These are phyloP conservation scores for Drosophila longiperda DNA, from an alignment of 2,888 invertebrate genomes.

Conservation along the genomic window DNA sequence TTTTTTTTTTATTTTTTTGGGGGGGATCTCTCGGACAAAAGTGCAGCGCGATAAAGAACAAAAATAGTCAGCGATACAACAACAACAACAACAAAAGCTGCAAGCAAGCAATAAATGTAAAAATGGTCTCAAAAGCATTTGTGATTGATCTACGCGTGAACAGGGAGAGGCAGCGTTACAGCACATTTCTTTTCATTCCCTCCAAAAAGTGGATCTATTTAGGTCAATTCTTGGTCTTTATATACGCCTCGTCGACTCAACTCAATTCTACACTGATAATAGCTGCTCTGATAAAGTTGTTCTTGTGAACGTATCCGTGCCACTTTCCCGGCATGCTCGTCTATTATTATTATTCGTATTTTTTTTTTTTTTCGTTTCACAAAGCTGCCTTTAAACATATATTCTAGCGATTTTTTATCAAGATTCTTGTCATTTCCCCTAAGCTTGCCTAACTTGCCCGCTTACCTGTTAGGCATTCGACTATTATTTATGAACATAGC, in stretches of 20 bases:
- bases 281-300: constrained; percentile 44
- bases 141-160: constrained; percentile 68
- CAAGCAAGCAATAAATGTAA: constrained; percentile 47
- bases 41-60: constrained; percentile 36
- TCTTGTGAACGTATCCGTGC: background rate
- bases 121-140: constrained; percentile 36
- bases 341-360: background rate
- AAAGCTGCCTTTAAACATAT: constrained; percentile 28
- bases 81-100: constrained; percentile 5
- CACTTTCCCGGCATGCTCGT: background rate
- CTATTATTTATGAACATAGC: constrained; percentile 44
- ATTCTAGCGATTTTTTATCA: constrained; percentile 31
- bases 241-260: constrained; percentile 46
- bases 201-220: constrained; percentile 31
- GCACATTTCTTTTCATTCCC: background rate
- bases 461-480: constrained; percentile 20
- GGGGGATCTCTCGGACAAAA: constrained; percentile 22
- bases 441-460: constrained; percentile 21
- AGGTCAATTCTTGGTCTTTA: constrained; percentile 59
- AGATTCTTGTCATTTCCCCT: constrained; percentile 25
- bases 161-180: constrained; percentile 12
- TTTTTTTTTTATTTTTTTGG: background rate
- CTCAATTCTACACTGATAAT: constrained; percentile 48
- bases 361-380: background rate
- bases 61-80: background rate